phyloP scores from a whole-genome alignment of 1,140 invertebrate genomes.

The Drosophila hydei region DNA sequence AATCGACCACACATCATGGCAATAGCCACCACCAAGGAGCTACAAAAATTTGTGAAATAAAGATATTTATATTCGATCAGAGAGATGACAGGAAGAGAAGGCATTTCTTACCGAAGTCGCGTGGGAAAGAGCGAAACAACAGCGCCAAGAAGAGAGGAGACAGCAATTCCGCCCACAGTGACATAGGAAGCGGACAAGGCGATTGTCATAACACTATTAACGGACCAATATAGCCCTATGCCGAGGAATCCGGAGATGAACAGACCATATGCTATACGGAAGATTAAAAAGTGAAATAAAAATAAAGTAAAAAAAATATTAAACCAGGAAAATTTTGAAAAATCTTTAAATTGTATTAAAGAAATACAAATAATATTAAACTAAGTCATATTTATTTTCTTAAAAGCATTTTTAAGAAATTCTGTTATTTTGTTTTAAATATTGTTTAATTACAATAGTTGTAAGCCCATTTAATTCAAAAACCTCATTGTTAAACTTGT shows the following conservation, averaged over 20 bases:
- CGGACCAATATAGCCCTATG: slow-evolving; percentile 84
- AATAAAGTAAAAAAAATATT: not conserved
- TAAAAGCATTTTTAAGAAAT: too few species aligned
- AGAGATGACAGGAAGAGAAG: not conserved
- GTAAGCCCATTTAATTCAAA: too few species aligned
- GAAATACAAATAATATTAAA: too few species aligned
- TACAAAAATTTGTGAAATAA: slow-evolving; percentile 7
- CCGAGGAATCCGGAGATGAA: slow-evolving; percentile 80
- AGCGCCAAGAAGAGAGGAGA: slow-evolving; percentile 71
- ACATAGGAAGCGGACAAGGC: slow-evolving; percentile 69
- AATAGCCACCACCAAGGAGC: slow-evolving; percentile 71
- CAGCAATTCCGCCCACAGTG: slow-evolving; percentile 66
- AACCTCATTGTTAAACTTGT: too few species aligned
- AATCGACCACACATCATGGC: slow-evolving; percentile 80
- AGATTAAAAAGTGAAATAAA: not conserved
- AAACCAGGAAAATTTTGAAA: too few species aligned
- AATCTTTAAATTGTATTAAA: too few species aligned
- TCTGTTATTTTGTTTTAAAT: too few species aligned
- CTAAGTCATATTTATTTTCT: too few species aligned
- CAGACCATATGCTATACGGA: slow-evolving; percentile 75
- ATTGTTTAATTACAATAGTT: too few species aligned
- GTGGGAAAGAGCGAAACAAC: slow-evolving; percentile 78
- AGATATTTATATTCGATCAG: not conserved
- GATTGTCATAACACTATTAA: slow-evolving; percentile 77
- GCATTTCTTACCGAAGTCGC: slow-evolving; percentile 61